Conservation (phyloP, 2,113 vertebrate genomes). For the Hemiscyllium ocellatum region DNA sequence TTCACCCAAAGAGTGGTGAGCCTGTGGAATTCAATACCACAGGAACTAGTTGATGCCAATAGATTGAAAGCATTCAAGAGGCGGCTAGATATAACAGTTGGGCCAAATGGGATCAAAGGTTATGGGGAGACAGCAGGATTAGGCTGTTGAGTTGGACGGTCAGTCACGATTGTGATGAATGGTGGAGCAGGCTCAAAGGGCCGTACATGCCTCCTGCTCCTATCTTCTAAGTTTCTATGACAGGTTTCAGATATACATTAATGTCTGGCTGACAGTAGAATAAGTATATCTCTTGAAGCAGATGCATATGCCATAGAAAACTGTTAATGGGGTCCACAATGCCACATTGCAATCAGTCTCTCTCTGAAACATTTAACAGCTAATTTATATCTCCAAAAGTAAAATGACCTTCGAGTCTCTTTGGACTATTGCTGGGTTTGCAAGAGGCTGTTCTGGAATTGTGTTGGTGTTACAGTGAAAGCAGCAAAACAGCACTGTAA, state of each 20-base stretch:
- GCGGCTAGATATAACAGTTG: too few relatives aligned
- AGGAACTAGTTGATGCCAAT: too few relatives aligned
- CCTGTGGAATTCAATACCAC: too few relatives aligned
- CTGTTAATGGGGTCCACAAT: background rate
- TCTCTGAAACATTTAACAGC: background rate
- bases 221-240: too few relatives aligned
- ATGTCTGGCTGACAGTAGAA: background rate
- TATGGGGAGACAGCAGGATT: too few relatives aligned
- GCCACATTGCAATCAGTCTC: background rate
- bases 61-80: too few relatives aligned
- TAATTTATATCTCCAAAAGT: background rate
- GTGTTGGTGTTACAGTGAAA: background rate
- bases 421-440: background rate
- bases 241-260: background rate
- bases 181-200: too few relatives aligned
- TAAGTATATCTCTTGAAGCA: background rate
- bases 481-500: background rate
- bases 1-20: too few relatives aligned
- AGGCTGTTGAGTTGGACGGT: too few relatives aligned
- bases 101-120: too few relatives aligned
- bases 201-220: too few relatives aligned
- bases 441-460: background rate
- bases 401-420: background rate
- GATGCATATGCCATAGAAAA: background rate
- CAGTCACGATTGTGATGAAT: too few relatives aligned